Base-by-base conservation (phyloP, 2,113 vertebrate species). In the Actenoides hombroni region DNA sequence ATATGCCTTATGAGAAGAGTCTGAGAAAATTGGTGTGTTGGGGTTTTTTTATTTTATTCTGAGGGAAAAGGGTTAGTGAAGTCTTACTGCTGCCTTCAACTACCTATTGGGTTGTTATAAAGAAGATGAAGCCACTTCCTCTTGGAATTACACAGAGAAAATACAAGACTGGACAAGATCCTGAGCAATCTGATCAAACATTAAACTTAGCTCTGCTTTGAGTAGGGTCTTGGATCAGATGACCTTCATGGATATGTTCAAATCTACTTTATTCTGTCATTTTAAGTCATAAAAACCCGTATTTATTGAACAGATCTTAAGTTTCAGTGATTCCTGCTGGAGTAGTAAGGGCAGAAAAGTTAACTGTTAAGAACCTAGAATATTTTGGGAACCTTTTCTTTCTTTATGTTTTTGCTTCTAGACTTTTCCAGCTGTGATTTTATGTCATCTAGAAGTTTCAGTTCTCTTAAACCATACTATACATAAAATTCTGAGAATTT, bases 341-440 rank as follows among this genome's bases (percentile, higher is more conserved):
- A 46, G 6, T 6, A 77, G 2, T 53, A 90, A 24, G 12, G 64
- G 8, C 13, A 85, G 28, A 87, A 93, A 68, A 17, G 4, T 70
- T 63, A 53, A 17, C 0, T 1, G 82, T 79, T 68, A 87, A 73
- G 54, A 89, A 65, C 37, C 83, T 3, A 49, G 73, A 64, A 12
- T 35, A 77, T 63, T 73, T 51, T 42, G 77, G 13, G 13, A 83
- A 59, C 10, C 5, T 76, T 59, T 83, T 74, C 3, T 69, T 86
- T 85, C 31, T n/a, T 35, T 12, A 6, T 86, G 17, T 67, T 81
- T 93, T 92, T 84, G 24, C 42, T 88, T 81, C 80, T 49, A 78
- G 71, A 53, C 35, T 86, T 94, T 93, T 93, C 73, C 88, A 90
- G 16, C 42, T 94, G 37, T 40, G 49, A 57, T 84, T 93, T 94